Evolutionary conservation across 2,888 invertebrate genomes (phyloP), one percentile per base, ranked within the genome.

Genomic region (Galeruca laticollis): DNA sequence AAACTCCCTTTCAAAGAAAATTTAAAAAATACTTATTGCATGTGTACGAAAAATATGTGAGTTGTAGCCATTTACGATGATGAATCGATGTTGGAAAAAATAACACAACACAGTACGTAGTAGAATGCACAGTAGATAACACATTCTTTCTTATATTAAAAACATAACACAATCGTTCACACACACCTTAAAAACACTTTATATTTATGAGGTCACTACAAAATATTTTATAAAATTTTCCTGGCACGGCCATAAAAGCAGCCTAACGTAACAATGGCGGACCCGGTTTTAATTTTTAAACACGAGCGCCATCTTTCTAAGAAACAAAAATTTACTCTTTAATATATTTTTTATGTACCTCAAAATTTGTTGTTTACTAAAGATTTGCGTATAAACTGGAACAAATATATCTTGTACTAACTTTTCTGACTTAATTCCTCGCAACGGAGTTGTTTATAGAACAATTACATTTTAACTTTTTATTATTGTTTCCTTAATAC

Each of bases 221-320:
- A 79, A 78, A 77, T 79, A 78, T 80, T 79, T 68, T 70, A 54
- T 72, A 78, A 80, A 82, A 79, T 79, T 75, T 81, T 81, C 73
- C 76, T 82, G 81, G 81, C 82, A 83, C 80, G 82, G 83, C 83
- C 81, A 81, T 81, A 82, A 77, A 82, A 79, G 80, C 81, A 81
- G 83, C 83, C 83, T 82, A 84, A 83, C 79, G 82, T 79, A 84
- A 84, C 84, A 85, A 85, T 85, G 85, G 85, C 85, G 85, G 84
- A 84, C 84, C 84, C 83, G 84, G 84, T 83, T 83, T 84, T 80
- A 82, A 82, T 82, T 82, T 81, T 82, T 78, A 73, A 66, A 77
- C 75, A 59, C 73, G 68, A 66, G 75, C 81, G 84, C 83, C 84
- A 85, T 84, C 85, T 84, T 76, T 78, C 76, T 75, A 62, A 54